Evolutionary conservation across 2,888 invertebrate species (phyloP).

Genomic region (Dinocampus coccinellae): DNA sequence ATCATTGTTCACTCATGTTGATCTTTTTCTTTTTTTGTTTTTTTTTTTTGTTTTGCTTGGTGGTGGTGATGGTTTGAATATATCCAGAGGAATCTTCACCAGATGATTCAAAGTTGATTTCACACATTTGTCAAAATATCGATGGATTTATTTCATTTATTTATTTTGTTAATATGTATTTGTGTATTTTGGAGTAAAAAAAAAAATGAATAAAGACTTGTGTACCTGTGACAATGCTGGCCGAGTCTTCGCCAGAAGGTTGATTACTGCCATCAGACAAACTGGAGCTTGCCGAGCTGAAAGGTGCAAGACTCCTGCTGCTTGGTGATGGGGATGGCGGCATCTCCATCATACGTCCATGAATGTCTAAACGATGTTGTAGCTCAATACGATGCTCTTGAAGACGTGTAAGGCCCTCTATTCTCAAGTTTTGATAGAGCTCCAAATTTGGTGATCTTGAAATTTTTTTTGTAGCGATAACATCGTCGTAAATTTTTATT

Average conservation of each 20-base stretch:
- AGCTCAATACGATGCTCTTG: conserved; percentile 68
- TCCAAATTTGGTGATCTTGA: conserved; percentile 66
- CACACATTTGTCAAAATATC: conserved; percentile 6
- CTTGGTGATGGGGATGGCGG: conserved; percentile 89
- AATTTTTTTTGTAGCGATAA: conserved; percentile 34
- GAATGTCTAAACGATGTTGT: conserved; percentile 67
- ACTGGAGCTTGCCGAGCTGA: conserved; percentile 92
- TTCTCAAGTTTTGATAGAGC: conserved; percentile 68
- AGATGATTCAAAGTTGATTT: neutral
- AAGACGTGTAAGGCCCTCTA: conserved; percentile 67
- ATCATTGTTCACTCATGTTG: neutral
- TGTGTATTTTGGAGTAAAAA: conserved; percentile 33
- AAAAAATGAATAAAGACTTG: conserved; percentile 47
- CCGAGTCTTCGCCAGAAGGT: conserved; percentile 73
- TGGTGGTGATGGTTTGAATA: conserved; percentile 58
- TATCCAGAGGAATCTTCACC: conserved; percentile 18
- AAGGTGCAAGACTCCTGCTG: conserved; percentile 83
- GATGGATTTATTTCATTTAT: neutral
- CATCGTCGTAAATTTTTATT: conserved; percentile 23
- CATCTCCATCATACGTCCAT: conserved; percentile 70
- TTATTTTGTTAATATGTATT: conserved; percentile 28
- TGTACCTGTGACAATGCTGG: conserved; percentile 90
- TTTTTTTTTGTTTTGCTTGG: conserved; percentile 45
- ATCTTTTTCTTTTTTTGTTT: neutral
- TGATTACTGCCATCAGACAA: conserved; percentile 78